phyloP scores from a whole-genome alignment of 2,888 invertebrate genomes.

The Pachycephus smyrnensis region DNA sequence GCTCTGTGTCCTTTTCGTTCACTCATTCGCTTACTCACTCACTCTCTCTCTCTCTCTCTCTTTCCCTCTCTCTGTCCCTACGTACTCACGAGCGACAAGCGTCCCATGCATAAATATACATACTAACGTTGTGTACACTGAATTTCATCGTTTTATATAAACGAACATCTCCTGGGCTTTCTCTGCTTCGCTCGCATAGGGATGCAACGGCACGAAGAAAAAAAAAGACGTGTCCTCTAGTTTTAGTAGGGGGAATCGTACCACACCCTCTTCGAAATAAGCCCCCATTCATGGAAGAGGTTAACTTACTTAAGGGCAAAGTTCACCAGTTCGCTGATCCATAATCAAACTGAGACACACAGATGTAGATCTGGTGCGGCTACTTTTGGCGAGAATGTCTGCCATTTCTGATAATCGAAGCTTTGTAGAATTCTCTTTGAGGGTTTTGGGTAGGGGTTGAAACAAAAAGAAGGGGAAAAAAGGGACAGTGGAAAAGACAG shows the following conservation, averaged over 20 bases:
- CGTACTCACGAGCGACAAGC: conserved; percentile 28
- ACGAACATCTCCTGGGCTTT: conserved; percentile 25
- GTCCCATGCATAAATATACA: conserved; percentile 45
- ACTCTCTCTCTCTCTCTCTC: not conserved
- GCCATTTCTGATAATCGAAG: not conserved
- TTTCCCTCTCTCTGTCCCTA: not conserved
- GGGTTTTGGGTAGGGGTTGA: not conserved
- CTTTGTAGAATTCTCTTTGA: not conserved
- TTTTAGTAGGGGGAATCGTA: not conserved
- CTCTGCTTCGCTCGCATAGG: conserved; percentile 5
- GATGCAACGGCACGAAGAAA: conserved; percentile 1
- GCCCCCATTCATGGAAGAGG: not conserved
- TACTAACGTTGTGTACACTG: conserved; percentile 41
- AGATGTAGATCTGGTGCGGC: not conserved
- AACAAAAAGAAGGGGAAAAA: not conserved
- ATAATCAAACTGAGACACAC: not conserved
- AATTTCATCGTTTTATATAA: conserved; percentile 42
- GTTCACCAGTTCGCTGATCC: not conserved
- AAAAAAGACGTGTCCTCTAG: conserved; percentile 12
- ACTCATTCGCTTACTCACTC: not conserved
- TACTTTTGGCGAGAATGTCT: not conserved
- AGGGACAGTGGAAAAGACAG: not conserved
- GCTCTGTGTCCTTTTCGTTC: not conserved
- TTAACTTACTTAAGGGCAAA: not conserved
- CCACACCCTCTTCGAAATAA: conserved; percentile 15